Evolutionary conservation across 1,140 invertebrate genomes (phyloP), one percentile per base, ranked within the genome.

Genomic region (Sycophila sp.): DNA sequence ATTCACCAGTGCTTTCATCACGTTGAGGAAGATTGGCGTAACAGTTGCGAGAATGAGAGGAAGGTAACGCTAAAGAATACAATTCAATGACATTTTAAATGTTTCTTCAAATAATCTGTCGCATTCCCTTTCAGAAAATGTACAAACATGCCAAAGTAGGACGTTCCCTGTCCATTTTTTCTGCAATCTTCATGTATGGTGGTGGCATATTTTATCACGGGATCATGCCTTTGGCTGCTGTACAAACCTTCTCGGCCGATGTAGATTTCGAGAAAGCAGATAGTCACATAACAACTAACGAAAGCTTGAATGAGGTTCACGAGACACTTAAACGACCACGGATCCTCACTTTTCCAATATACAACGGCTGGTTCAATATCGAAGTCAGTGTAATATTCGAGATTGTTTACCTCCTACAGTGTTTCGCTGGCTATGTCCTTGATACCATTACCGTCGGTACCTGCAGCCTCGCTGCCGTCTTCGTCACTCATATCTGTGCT

Each of bases 21-120:
- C 1, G 65, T 83, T 1, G 75, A 76, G 10, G 28, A 59, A 13
- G 82, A 84, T 64, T 84, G 82, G 82, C 68, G 45, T 19, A 69
- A 72, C 0, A 63, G 77, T 4, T 15, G 58, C 59, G 11, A 15
- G 49, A 28, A 4, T 15, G 24, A 62, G 11, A 62, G 8, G 19
- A 62, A 62, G 59, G 59, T 62, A 19, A 40, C 3, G 38, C n/a
- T n/a, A n/a, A n/a, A n/a, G n/a, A n/a, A n/a, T n/a, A n/a, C n/a
- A n/a, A n/a, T n/a, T n/a, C n/a, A n/a, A n/a, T n/a, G n/a, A n/a
- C n/a, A n/a, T n/a, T n/a, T n/a, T n/a, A n/a, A n/a, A n/a, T n/a
- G n/a, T n/a, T n/a, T n/a, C n/a, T n/a, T n/a, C n/a, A n/a, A n/a
- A n/a, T n/a, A n/a, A n/a, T n/a, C n/a, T n/a, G n/a, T n/a, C n/a